Conservation (phyloP, 2,113 vertebrate species). For the Podocnemis expansa region DNA sequence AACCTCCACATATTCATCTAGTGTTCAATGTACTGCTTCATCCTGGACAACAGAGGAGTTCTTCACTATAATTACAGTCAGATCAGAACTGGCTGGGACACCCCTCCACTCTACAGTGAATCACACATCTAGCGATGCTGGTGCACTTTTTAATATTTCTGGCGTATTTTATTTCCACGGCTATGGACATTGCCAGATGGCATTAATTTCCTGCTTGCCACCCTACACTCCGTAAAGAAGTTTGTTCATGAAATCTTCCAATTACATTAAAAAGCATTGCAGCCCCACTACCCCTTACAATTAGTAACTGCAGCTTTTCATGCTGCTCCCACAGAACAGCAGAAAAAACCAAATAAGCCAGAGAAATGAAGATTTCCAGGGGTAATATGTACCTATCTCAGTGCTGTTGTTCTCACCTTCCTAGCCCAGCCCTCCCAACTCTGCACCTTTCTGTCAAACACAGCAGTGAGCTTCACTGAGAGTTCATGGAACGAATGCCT, state of each 20-base stretch:
- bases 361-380: slow-evolving; percentile 59
- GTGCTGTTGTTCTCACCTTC: background rate
- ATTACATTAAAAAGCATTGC: slow-evolving; percentile 66
- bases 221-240: slow-evolving; percentile 51
- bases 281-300: slow-evolving; percentile 55
- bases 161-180: background rate
- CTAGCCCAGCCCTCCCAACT: slow-evolving; percentile 40
- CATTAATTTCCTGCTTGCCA: slow-evolving; percentile 41
- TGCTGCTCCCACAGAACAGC: slow-evolving; percentile 57
- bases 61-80: background rate
- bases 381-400: slow-evolving; percentile 47
- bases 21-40: background rate
- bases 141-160: background rate
- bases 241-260: slow-evolving; percentile 64
- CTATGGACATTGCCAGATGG: slow-evolving; percentile 57
- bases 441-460: slow-evolving; percentile 31
- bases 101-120: slow-evolving; percentile 14
- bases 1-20: background rate
- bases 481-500: background rate
- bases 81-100: background rate
- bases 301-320: slow-evolving; percentile 67
- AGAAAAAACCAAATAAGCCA: slow-evolving; percentile 61
- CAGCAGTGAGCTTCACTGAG: background rate
- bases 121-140: background rate
- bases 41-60: background rate